Evolutionary conservation across 2,797 vertebrate genomes (phyloP).

Genomic region (Platyrinchus mystaceus): DNA sequence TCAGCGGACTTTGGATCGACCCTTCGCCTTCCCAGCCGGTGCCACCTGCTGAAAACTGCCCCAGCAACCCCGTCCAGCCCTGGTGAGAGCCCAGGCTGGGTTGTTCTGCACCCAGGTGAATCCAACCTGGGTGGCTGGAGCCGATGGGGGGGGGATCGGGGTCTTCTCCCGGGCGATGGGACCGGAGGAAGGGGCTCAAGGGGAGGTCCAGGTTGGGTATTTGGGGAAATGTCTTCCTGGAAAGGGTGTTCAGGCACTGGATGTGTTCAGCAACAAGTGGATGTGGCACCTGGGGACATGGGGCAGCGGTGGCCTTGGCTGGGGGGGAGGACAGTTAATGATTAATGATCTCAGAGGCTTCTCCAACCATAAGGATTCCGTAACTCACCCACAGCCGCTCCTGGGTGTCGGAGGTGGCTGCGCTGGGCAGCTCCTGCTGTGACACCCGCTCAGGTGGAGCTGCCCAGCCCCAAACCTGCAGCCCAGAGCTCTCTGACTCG

Average conservation of each 20-base stretch:
- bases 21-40: neutral
- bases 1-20: neutral
- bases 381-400: neutral
- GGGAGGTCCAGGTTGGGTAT: neutral
- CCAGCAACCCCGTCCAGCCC: neutral
- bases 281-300: neutral
- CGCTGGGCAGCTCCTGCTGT: neutral
- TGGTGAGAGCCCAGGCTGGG: rapidly evolving
- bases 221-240: neutral
- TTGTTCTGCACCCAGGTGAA: neutral
- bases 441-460: neutral
- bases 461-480: neutral
- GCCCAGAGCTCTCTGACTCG: neutral
- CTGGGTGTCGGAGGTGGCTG: neutral
- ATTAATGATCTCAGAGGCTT: neutral
- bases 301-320: neutral
- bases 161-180: neutral
- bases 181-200: neutral
- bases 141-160: neutral
- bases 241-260: neutral
- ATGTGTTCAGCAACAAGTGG: neutral
- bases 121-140: neutral
- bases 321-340: neutral
- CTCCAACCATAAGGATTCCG: neutral
- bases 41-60: neutral